Evolutionary conservation across 1,140 invertebrate genomes (phyloP), one percentile per base, ranked within the genome.

Genomic region (Scaptodrosophila lebanonensis): DNA sequence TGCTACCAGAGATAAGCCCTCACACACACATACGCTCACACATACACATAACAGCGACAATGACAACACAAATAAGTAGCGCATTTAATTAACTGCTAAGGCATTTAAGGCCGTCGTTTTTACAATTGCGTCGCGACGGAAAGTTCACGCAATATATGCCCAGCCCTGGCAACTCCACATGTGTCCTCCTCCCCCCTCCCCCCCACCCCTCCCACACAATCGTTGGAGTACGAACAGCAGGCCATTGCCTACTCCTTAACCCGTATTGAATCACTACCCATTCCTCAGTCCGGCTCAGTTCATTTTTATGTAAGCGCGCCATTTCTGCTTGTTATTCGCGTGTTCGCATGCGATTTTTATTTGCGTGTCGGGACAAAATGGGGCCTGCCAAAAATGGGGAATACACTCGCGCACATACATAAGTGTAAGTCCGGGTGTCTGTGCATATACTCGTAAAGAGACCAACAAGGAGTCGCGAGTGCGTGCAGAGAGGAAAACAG

Each of bases 31-130:
- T 20, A 40, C 8, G 6, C 7, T 2, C 8, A 20, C 12, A 13
- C 32, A 32, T 15, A 6, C 47, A 33, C 44, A 30, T 45, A 40
- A n/a, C n/a, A n/a, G n/a, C n/a, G n/a, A n/a, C n/a, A n/a, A n/a
- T n/a, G n/a, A n/a, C n/a, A n/a, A n/a, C n/a, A n/a, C n/a, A n/a
- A n/a, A n/a, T n/a, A n/a, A n/a, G n/a, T n/a, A n/a, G n/a, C n/a
- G n/a, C n/a, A 77, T 77, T 77, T 77, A 77, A 77, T 77, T 77
- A 77, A 77, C 72, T 77, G 67, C 68, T 67, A 79, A 79, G 73
- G 79, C 63, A 77, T 77, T 77, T 67, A 52, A 56, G 67, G 63
- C 73, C 56, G 53, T 68, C 53, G 73, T 58, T 59, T 72, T 56
- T 72, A 60, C 72, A 77, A 67, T 76, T 76, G 71, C 62, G 70